Percentiles rank a stretch among this genome's conserved stretches.
These are phyloP conservation scores for Lathronympha strigana DNA, from an alignment of 2,888 invertebrate genomes.

Conservation along the genomic window DNA sequence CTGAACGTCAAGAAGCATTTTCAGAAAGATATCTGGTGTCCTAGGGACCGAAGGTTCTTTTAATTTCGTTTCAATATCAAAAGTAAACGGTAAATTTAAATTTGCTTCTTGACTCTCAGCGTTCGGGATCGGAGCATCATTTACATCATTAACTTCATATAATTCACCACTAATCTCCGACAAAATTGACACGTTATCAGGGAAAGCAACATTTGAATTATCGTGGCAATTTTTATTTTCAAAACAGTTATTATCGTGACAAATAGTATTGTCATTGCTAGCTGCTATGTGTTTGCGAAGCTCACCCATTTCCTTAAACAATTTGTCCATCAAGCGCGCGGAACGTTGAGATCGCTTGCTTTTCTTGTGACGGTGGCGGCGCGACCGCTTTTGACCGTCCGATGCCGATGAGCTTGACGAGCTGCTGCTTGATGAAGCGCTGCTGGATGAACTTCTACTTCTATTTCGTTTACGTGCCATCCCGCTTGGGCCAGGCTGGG, in stretches of 20 bases:
- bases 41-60: slow-evolving; percentile 11
- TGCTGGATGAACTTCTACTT: not conserved
- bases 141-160: not conserved
- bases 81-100: not conserved
- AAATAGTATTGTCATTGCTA: not conserved
- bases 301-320: not conserved
- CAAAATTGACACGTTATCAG: not conserved
- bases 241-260: not conserved
- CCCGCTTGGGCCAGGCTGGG: not conserved
- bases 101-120: not conserved
- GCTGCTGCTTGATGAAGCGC: too few relatives aligned
- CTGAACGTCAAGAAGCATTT: not conserved
- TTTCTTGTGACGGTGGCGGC: too few relatives aligned
- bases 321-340: too few relatives aligned
- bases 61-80: too few relatives aligned
- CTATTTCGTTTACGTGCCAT: not conserved
- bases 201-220: not conserved
- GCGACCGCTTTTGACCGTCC: too few relatives aligned
- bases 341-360: too few relatives aligned
- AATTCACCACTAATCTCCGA: not conserved
- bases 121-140: not conserved
- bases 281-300: not conserved
- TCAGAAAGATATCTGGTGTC: not conserved
- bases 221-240: not conserved
- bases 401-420: too few relatives aligned